phyloP scores from a whole-genome alignment of 2,888 invertebrate species.

The Nomada goodeniana region DNA sequence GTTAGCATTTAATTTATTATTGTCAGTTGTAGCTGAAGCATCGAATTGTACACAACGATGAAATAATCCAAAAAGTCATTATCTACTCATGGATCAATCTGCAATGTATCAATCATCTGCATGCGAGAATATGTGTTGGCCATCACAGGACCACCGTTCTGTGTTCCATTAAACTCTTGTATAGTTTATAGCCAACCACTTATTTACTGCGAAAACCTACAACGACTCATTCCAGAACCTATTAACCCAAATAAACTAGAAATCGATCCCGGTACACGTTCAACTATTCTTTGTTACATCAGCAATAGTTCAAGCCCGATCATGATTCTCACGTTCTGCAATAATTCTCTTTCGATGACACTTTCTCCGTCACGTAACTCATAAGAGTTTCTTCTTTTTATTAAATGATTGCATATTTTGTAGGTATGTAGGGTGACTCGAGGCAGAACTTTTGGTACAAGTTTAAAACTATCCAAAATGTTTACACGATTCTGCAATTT shows the following conservation, averaged over 20 bases:
- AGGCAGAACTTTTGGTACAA: too few relatives aligned
- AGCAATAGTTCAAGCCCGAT: not conserved
- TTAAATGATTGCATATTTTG: too few relatives aligned
- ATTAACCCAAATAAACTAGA: conserved; percentile 33
- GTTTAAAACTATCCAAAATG: too few relatives aligned
- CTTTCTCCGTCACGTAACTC: too few relatives aligned
- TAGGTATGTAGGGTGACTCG: too few relatives aligned
- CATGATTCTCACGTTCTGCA: not conserved
- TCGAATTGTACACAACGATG: too few relatives aligned
- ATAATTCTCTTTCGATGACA: not conserved
- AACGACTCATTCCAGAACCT: conserved; percentile 31
- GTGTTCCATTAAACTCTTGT: not conserved
- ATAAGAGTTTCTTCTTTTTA: too few relatives aligned
- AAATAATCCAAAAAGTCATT: too few relatives aligned
- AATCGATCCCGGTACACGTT: conserved; percentile 14
- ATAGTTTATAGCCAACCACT: not conserved
- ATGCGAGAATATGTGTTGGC: not conserved
- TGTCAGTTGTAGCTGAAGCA: too few relatives aligned
- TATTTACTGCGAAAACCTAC: conserved; percentile 21
- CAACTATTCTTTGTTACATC: conserved; percentile 8
- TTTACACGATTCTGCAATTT: too few relatives aligned
- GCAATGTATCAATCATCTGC: not conserved
- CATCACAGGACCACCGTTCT: not conserved
- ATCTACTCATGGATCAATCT: too few relatives aligned
- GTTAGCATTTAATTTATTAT: too few relatives aligned